phyloP scores from a whole-genome alignment of 2,113 vertebrate species.

The Sitta europaea region DNA sequence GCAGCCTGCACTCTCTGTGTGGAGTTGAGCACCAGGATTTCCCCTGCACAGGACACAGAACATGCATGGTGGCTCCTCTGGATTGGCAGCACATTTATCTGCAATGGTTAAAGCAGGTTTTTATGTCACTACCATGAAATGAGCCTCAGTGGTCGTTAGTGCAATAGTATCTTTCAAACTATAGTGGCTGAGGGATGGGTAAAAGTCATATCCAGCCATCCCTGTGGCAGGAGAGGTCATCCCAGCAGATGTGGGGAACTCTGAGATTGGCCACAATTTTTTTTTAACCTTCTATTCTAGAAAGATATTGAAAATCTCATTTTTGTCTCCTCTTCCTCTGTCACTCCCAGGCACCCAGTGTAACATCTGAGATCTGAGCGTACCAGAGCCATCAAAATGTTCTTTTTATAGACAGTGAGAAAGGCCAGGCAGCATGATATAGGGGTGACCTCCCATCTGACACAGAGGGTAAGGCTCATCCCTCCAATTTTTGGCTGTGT shows the following conservation, averaged over 20 bases:
- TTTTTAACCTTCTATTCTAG: background rate
- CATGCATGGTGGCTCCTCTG: background rate
- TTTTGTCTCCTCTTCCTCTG: background rate
- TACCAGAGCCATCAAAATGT: background rate
- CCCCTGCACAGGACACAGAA: background rate
- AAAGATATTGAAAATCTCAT: background rate
- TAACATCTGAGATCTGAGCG: background rate
- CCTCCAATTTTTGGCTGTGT: background rate
- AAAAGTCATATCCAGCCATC: background rate
- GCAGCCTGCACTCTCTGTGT: rapidly evolving
- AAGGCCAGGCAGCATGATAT: background rate
- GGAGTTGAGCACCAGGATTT: background rate
- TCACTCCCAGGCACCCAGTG: background rate
- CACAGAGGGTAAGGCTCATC: background rate
- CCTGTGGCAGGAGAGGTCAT: background rate
- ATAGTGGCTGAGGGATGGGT: background rate
- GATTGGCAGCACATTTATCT: background rate
- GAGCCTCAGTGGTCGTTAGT: background rate
- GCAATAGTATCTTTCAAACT: background rate
- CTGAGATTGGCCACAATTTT: background rate
- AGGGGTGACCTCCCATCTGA: background rate
- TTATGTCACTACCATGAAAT: background rate
- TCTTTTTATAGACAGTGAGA: background rate
- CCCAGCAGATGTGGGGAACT: background rate
- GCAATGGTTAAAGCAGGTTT: background rate